phyloP scores from a whole-genome alignment of 2,797 vertebrate genomes.

The Hemibagrus guttatus region DNA sequence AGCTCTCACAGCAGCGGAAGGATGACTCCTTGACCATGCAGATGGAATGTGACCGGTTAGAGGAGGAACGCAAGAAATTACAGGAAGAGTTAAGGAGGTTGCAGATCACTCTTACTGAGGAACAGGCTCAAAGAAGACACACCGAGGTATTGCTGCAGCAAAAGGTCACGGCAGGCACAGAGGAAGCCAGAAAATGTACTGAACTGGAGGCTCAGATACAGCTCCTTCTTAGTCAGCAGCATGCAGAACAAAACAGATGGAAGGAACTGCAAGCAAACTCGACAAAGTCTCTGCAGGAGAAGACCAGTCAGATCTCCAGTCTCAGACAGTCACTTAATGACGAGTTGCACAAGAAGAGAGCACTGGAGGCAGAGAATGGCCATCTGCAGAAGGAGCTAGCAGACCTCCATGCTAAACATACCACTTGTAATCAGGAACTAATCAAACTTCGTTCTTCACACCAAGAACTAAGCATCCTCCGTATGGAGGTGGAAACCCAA shows the following conservation, averaged over 20 bases:
- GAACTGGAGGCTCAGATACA: constrained; percentile 86
- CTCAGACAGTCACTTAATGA: constrained; percentile 84
- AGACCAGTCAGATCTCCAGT: constrained; percentile 81
- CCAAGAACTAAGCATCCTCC: constrained; percentile 79
- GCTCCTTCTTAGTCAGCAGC: constrained; percentile 76
- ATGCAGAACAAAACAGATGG: constrained; percentile 76
- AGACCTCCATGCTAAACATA: constrained; percentile 82
- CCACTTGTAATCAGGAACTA: constrained; percentile 71
- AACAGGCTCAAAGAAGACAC: constrained; percentile 75
- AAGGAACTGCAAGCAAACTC: constrained; percentile 81
- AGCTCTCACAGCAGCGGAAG: constrained; percentile 83
- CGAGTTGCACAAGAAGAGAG: constrained; percentile 81
- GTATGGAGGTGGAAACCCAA: constrained; percentile 82
- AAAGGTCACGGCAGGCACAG: constrained; percentile 78
- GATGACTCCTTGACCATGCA: constrained; percentile 80
- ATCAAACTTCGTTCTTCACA: constrained; percentile 80
- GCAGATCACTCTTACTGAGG: constrained; percentile 65
- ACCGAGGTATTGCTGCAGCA: constrained; percentile 82
- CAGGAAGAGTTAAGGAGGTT: constrained; percentile 76
- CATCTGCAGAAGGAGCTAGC: constrained; percentile 81
- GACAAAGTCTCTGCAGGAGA: constrained; percentile 84
- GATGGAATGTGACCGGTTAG: constrained; percentile 79
- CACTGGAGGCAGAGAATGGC: constrained; percentile 80
- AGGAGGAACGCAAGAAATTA: constrained; percentile 81
- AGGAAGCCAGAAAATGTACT: constrained; percentile 81